phyloP scores from a whole-genome alignment of 2,113 vertebrate genomes.

The Saguinus imperator region DNA sequence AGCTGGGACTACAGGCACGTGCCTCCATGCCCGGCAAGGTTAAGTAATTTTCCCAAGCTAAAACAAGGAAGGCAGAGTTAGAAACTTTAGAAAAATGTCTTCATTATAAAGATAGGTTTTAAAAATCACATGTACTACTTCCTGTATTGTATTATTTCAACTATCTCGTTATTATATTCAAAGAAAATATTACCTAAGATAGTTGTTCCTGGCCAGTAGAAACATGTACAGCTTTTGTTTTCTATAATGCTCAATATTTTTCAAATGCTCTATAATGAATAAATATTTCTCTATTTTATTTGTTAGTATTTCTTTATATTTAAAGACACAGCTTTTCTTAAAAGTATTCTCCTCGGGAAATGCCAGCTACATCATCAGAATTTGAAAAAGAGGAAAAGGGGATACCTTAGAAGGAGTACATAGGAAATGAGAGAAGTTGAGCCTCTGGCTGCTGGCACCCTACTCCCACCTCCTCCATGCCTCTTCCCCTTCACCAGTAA shows the following conservation, averaged over 20 bases:
- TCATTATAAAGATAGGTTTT: background rate
- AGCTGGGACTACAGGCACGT: too few species aligned
- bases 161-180: background rate
- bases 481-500: background rate
- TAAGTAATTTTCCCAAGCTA: background rate
- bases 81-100: background rate
- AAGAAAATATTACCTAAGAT: background rate
- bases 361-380: background rate
- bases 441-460: too few species aligned
- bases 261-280: background rate
- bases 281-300: background rate
- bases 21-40: background rate
- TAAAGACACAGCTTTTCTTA: background rate
- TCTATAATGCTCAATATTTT: background rate
- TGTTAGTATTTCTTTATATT: background rate
- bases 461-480: background rate
- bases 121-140: background rate
- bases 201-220: background rate
- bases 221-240: background rate
- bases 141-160: background rate
- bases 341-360: background rate
- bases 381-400: background rate
- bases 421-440: background rate
- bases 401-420: background rate
- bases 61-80: background rate